Evolutionary conservation across 1,140 invertebrate genomes (phyloP), one percentile per base, ranked within the genome.

Genomic region (Oncopeltus fasciatus): DNA sequence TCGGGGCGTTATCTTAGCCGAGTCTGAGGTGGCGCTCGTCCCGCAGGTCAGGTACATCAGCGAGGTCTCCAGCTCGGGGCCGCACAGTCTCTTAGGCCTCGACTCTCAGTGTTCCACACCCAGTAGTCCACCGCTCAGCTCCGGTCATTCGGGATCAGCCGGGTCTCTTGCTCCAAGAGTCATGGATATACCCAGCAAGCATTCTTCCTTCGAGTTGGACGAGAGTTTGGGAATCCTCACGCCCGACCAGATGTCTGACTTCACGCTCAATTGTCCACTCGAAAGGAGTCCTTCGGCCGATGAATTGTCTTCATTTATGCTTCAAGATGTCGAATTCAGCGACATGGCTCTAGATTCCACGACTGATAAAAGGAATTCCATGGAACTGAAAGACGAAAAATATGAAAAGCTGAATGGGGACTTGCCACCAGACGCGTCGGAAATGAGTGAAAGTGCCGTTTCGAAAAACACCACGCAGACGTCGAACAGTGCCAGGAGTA

Each of bases 141-240:
- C 72, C 51, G 70, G 69, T 43, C 70, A 69, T 59, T 69, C 70
- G 27, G 65, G 72, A 21, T 67, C 69, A 14, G 69, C 68, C 18
- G 70, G 68, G 57, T 72, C 57, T 59, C 65, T 64, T 53, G 66
- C 65, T 63, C 68, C 63, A 62, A 67, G 67, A 26, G 67, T 66
- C 59, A 67, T 67, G 14, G 12, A 49, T 16, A 20, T 31, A 29
- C 63, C 64, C n/a, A 84, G 81, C 69, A 83, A 86, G 69, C 84
- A 89, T 68, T 83, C 84, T 69, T 87, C 85, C 14, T 81, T 87
- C 63, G 87, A 84, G 62, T 70, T 81, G 68, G 84, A 90, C 71
- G 88, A 90, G 67, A 87, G 85, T 68, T 74, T 91, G 62, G 88
- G 88, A 9, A 90, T 92, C 65, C 74, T 92, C 18, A 90, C 88